Conservation (phyloP, 2,888 invertebrate species). For the Eutolmus rufibarbis region DNA sequence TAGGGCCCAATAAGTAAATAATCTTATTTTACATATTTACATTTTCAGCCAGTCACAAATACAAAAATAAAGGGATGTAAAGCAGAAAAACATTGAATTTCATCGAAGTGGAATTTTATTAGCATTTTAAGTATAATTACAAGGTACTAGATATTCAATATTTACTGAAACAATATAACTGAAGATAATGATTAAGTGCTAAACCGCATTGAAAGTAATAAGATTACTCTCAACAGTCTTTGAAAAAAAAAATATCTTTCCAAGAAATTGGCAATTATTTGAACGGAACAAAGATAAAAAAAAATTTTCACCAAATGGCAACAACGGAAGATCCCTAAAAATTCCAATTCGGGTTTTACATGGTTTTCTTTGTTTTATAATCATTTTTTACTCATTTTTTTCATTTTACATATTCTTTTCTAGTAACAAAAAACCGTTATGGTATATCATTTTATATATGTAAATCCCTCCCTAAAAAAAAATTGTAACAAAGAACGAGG, state of each 20-base stretch:
- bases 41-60: neutral
- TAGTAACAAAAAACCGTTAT: slow-evolving; percentile 32
- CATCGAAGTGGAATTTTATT: slow-evolving; percentile 40
- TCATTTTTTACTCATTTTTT: neutral
- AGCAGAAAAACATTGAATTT: neutral
- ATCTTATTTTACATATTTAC: too few relatives aligned
- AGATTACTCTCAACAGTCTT: neutral
- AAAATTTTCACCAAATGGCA: neutral
- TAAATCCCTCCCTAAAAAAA: neutral
- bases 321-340: neutral
- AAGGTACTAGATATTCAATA: slow-evolving; percentile 13
- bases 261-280: neutral
- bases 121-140: slow-evolving; percentile 18
- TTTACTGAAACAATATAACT: slow-evolving; percentile 3
- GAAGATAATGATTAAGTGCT: neutral
- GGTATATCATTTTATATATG: neutral
- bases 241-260: neutral
- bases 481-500: slow-evolving; percentile 1
- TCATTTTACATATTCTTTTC: neutral
- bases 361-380: neutral
- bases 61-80: neutral
- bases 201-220: neutral
- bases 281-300: neutral
- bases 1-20: too few relatives aligned
- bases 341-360: slow-evolving; percentile 36